Percentiles rank a stretch among this genome's conserved stretches.
Conservation (phyloP, 1,140 invertebrate species). For the Heliconius hewitsoni region DNA sequence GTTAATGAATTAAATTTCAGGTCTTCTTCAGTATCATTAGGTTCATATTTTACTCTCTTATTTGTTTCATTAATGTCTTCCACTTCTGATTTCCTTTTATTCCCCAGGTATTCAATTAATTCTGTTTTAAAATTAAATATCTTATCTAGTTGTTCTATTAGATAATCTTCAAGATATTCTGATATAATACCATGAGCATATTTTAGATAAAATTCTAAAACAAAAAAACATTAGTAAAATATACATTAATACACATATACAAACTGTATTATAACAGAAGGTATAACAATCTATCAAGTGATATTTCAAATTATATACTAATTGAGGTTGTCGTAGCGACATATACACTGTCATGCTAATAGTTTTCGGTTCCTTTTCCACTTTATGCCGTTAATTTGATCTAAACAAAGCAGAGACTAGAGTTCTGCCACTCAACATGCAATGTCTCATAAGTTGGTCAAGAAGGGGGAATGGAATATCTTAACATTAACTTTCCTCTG, state of each 20-base stretch:
- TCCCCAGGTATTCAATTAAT: constrained; percentile 70
- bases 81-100: constrained; percentile 83
- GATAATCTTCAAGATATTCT: constrained; percentile 86
- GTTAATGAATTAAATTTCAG: constrained; percentile 47
- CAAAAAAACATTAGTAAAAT: constrained; percentile 13
- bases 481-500: too few species aligned
- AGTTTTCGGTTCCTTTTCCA: too few species aligned
- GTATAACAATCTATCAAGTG: neutral
- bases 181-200: constrained; percentile 87
- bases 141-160: constrained; percentile 83
- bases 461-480: too few species aligned
- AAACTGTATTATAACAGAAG: neutral
- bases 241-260: neutral
- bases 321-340: neutral
- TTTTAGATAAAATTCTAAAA: constrained; percentile 84
- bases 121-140: constrained; percentile 84
- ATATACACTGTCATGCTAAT: too few species aligned
- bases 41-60: constrained; percentile 68
- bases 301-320: neutral
- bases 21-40: constrained; percentile 47
- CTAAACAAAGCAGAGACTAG: too few species aligned
- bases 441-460: too few species aligned
- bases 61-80: constrained; percentile 50
- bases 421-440: too few species aligned
- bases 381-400: too few species aligned